phyloP scores from a whole-genome alignment of 2,888 invertebrate genomes.

The Vanessa cardui region DNA sequence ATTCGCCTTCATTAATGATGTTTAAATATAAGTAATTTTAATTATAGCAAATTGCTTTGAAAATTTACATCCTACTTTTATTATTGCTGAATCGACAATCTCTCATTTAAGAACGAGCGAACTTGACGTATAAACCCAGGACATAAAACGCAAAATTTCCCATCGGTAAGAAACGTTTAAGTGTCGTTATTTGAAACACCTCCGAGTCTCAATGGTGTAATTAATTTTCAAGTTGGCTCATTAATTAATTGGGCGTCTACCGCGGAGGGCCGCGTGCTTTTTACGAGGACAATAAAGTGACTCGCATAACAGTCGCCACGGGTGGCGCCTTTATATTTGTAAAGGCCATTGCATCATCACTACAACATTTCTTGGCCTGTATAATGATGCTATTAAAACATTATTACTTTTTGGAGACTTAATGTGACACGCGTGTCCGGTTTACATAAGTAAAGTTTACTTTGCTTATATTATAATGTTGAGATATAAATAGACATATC shows the following conservation, averaged over 20 bases:
- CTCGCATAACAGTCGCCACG: constrained; percentile 56
- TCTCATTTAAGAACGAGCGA: constrained; percentile 33
- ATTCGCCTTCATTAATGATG: too few relatives aligned
- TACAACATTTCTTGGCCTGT: constrained; percentile 39
- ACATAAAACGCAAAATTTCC: constrained; percentile 58
- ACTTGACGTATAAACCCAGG: constrained; percentile 31
- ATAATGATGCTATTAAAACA: constrained; percentile 43
- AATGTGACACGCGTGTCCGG: constrained; percentile 32
- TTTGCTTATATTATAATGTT: not conserved
- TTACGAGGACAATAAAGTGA: constrained; percentile 69
- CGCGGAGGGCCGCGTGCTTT: constrained; percentile 67
- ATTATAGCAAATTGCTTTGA: not conserved
- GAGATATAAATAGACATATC: too few relatives aligned
- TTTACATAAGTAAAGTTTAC: not conserved
- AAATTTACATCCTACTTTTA: not conserved
- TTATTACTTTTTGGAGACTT: constrained; percentile 34
- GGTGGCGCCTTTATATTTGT: constrained; percentile 56
- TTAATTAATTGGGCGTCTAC: constrained; percentile 75
- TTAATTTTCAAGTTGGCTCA: constrained; percentile 72
- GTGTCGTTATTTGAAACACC: constrained; percentile 60
- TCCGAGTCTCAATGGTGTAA: constrained; percentile 62
- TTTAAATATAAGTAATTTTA: too few relatives aligned
- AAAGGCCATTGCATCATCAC: constrained; percentile 43
- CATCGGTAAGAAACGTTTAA: constrained; percentile 54
- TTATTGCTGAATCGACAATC: constrained; percentile 9